Evolutionary conservation across 92 coral and sea anemone species (phyloP).

Genomic region (Porites lobata): DNA sequence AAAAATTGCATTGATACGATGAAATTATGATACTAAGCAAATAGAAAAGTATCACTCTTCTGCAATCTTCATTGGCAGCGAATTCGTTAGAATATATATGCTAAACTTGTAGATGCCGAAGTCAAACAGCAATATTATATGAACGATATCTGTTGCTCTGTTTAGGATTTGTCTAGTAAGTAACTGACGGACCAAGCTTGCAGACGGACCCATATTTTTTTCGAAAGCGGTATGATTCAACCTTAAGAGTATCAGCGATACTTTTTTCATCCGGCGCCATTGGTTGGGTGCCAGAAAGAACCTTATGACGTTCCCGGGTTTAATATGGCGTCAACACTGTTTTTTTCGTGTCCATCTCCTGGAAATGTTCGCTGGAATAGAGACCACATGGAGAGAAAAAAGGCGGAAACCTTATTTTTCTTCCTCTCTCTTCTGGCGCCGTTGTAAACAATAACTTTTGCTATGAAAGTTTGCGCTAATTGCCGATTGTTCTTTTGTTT

Average conservation of each 20-base stretch:
- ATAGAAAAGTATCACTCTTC: no score
- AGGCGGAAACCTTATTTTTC: neutral
- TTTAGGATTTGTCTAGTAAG: neutral
- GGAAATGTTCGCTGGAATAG: no score
- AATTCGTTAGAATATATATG: no score
- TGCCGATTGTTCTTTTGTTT: neutral
- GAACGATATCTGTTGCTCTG: neutral
- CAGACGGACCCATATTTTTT: constrained; percentile 39
- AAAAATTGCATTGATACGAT: no score
- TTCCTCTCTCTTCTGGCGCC: neutral
- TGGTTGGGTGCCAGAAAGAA: constrained; percentile 3
- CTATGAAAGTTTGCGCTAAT: neutral
- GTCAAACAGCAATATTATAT: no score
- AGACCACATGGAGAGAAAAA: neutral
- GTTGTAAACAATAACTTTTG: neutral
- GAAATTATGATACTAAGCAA: no score
- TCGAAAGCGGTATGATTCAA: constrained; percentile 37
- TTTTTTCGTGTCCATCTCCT: neutral
- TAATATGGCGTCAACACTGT: constrained; percentile 1
- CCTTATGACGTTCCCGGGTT: neutral
- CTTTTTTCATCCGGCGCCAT: constrained; percentile 21
- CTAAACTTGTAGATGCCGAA: no score
- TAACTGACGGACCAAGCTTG: neutral
- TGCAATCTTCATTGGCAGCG: no score
- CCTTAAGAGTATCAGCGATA: neutral